Conservation (phyloP, 2,797 vertebrate species). For the Emys orbicularis region DNA sequence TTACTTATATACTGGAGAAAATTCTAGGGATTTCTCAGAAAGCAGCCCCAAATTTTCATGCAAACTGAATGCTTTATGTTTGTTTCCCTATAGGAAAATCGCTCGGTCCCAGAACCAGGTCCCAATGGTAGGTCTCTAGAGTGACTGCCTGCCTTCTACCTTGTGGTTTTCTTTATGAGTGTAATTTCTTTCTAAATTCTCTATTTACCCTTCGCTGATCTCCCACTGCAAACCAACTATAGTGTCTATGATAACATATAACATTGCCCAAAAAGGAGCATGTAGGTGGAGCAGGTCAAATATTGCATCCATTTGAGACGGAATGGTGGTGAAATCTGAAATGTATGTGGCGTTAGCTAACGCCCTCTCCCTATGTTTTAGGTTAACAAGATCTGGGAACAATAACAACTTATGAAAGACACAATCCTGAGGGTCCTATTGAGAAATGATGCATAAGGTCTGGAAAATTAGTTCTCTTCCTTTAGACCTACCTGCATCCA, state of each 20-base stretch:
- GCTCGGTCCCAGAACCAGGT: conserved; percentile 91
- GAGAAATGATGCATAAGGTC: not conserved
- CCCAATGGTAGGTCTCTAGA: conserved; percentile 86
- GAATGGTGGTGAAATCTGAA: not conserved
- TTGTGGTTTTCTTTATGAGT: not conserved
- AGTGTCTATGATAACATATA: not conserved
- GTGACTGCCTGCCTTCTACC: not conserved
- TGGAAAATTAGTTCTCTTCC: not conserved
- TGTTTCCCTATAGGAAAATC: conserved; percentile 87
- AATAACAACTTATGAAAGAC: not conserved
- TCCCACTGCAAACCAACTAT: not conserved
- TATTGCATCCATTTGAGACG: not conserved
- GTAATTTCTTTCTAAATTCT: not conserved
- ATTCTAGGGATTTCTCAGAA: not conserved
- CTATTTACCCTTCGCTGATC: not conserved
- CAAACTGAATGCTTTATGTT: conserved; percentile 47
- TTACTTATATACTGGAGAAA: not conserved
- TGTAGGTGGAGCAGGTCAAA: not conserved
- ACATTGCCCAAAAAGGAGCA: not conserved
- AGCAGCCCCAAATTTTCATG: not conserved
- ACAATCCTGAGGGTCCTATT: not conserved
- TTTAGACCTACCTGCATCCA: not conserved
- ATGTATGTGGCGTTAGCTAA: not conserved
- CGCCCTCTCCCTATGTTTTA: not conserved
- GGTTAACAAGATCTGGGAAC: not conserved